These are phyloP conservation scores for Potorous gilbertii DNA, from an alignment of 2,797 vertebrate species.

Conservation along the genomic window DNA sequence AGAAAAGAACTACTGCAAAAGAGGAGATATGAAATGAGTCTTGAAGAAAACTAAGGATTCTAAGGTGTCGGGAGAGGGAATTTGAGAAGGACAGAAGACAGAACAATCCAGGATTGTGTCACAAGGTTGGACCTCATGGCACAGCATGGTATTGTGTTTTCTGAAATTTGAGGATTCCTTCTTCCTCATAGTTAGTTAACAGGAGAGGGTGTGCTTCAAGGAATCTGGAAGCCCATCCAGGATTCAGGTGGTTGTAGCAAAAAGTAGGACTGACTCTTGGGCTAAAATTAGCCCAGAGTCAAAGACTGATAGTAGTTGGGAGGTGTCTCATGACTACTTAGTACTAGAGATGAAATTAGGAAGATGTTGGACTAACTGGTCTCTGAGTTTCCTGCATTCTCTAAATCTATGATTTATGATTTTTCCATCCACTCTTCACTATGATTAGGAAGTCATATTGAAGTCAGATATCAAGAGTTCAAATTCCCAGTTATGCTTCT, in stretches of 20 bases:
- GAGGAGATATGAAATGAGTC: neutral
- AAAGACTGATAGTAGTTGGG: neutral
- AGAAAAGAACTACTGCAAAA: neutral
- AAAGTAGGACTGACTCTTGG: neutral
- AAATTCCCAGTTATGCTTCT: neutral
- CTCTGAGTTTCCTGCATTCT: neutral
- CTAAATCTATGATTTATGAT: neutral
- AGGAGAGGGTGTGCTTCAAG: neutral
- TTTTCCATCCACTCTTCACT: neutral
- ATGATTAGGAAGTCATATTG: neutral
- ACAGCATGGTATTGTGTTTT: neutral
- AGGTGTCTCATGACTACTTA: neutral
- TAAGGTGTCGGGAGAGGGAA: neutral
- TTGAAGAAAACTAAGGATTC: neutral
- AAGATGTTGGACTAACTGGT: neutral
- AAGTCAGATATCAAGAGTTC: neutral
- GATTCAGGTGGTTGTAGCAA: neutral
- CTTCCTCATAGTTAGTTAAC: neutral
- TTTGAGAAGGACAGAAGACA: neutral
- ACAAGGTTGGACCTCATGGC: neutral
- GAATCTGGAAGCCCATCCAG: neutral
- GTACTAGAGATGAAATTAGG: too few species aligned
- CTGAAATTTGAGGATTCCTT: neutral
- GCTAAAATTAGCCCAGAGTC: neutral
- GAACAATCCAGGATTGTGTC: neutral